These are phyloP conservation scores for Passer domesticus DNA, from an alignment of 2,113 vertebrate genomes.

Conservation along the genomic window DNA sequence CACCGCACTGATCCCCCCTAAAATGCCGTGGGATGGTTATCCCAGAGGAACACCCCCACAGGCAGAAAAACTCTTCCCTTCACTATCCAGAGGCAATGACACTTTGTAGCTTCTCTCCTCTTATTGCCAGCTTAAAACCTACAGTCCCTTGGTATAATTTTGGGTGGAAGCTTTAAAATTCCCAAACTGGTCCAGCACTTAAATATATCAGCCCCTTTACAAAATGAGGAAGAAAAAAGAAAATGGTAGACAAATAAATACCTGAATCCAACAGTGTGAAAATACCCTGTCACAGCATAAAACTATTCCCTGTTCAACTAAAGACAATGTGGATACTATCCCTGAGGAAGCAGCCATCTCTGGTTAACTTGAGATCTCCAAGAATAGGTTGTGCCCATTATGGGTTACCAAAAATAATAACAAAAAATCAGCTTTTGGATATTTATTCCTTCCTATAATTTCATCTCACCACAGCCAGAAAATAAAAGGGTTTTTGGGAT, in stretches of 20 bases:
- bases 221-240: slow-evolving; percentile 18
- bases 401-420: background rate
- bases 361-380: background rate
- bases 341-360: slow-evolving; percentile 73
- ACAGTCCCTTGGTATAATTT: background rate
- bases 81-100: background rate
- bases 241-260: slow-evolving; percentile 13
- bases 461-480: background rate
- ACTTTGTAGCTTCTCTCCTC: background rate
- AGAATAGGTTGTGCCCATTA: background rate
- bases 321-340: slow-evolving; percentile 67
- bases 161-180: background rate
- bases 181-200: slow-evolving; percentile 41
- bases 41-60: background rate
- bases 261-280: slow-evolving; percentile 24
- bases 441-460: background rate
- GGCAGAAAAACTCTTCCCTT: slow-evolving; percentile 11
- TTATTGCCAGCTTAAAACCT: background rate
- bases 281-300: slow-evolving; percentile 53
- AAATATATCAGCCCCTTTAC: background rate
- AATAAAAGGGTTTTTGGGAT: background rate
- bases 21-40: background rate
- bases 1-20: background rate
- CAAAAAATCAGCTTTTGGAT: background rate
- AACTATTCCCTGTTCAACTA: slow-evolving; percentile 49